Conservation (phyloP, 2,113 vertebrate species). For the Micromys minutus region DNA sequence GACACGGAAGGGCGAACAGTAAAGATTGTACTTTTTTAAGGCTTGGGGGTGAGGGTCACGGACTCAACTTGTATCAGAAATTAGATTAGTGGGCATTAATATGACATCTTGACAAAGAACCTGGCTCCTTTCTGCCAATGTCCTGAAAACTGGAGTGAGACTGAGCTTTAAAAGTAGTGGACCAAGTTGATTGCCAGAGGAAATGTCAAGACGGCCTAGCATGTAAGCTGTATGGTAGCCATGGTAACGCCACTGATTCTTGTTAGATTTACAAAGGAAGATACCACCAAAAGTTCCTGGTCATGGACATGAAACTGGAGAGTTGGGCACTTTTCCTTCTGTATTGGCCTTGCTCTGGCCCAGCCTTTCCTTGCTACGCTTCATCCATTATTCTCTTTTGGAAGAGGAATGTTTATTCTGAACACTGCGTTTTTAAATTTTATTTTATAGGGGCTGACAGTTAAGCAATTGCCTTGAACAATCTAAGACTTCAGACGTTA, state of each 20-base stretch:
- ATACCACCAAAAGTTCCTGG: not conserved
- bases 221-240: not conserved
- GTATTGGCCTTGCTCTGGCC: too few relatives aligned
- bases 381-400: not conserved
- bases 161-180: not conserved
- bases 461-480: not conserved
- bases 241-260: not conserved
- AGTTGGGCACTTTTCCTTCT: not conserved
- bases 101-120: not conserved
- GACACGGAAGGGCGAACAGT: too few relatives aligned
- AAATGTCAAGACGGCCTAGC: not conserved
- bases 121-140: not conserved
- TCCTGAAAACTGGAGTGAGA: not conserved
- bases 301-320: not conserved
- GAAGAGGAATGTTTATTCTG: not conserved
- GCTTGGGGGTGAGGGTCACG: too few relatives aligned
- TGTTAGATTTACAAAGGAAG: not conserved
- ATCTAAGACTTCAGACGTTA: not conserved
- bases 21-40: not conserved
- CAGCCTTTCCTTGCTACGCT: not conserved
- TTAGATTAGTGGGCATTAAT: not conserved
- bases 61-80: not conserved
- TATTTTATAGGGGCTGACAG: not conserved
- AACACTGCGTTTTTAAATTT: not conserved
- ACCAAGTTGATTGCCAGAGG: not conserved